Conservation (phyloP, 1,140 invertebrate species). For the Contarinia nasturtii region DNA sequence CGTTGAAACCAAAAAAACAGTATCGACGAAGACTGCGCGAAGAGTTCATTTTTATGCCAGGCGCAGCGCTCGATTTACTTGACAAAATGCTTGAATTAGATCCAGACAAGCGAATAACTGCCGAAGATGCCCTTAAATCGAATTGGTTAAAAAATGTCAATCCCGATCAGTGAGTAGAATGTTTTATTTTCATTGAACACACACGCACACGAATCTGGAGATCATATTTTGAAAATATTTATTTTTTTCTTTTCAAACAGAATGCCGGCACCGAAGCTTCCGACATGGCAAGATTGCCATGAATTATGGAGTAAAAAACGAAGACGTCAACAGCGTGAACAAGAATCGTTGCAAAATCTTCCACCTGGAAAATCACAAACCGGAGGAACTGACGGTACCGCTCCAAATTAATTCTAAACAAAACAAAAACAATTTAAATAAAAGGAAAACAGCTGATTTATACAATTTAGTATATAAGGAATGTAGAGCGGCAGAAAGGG, state of each 20-base stretch:
- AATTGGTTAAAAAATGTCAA: constrained; percentile 87
- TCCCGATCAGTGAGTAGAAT: constrained; percentile 61
- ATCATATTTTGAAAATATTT: too few relatives aligned
- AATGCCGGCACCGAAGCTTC: constrained; percentile 64
- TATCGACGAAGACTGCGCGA: constrained; percentile 77
- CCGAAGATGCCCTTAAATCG: constrained; percentile 83
- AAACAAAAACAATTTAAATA: too few relatives aligned
- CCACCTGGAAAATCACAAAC: constrained; percentile 3
- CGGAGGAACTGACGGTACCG: too few relatives aligned
- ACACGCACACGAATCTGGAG: too few relatives aligned
- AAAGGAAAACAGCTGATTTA: too few relatives aligned
- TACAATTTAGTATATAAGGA: too few relatives aligned
- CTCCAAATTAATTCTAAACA: too few relatives aligned
- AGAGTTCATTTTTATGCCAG: constrained; percentile 83
- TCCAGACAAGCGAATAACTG: constrained; percentile 81
- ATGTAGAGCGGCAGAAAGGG: too few relatives aligned
- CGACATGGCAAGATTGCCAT: constrained; percentile 96
- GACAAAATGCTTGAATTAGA: constrained; percentile 95
- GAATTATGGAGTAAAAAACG: constrained; percentile 96
- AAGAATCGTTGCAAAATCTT: constrained; percentile 27
- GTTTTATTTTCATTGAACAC: too few relatives aligned
- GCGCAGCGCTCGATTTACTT: constrained; percentile 73
- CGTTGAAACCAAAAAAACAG: constrained; percentile 79
- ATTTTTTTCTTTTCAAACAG: constrained; percentile 25
- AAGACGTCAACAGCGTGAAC: constrained; percentile 55